Evolutionary conservation across 2,113 vertebrate species (phyloP), one percentile per base, ranked within the genome.

Genomic region (Caranx ignobilis): DNA sequence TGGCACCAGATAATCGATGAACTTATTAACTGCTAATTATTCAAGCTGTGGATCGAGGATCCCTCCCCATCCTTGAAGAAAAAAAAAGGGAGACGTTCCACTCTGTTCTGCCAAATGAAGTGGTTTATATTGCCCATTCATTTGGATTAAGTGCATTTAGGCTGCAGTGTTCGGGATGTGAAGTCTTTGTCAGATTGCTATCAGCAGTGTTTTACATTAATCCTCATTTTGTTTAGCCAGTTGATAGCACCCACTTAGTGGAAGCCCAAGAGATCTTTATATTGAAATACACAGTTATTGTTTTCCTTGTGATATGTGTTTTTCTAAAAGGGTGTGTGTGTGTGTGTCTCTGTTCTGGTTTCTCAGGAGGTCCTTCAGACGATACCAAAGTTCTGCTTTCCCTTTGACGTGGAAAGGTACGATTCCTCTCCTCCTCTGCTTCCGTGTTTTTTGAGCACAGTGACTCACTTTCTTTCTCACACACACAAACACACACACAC

Each of bases 321-420:
- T 32, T 56, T 74, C 69, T 54, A 83, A 88, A 83, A 64, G 83
- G 87, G 15, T 79, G 81, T 80, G 63, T 89, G 69, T 88, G 9
- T 92, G 77, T 95, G 3, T 84, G 13, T 74, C 75, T 89, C 81
- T 91, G 75, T 91, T 92, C 83, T 92, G 72, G 69, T 92, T 91
- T 75, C 76, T 87, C 94, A 99, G 98, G 98, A 99, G 92, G 95
- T 99, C 71, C 95, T 99, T 76, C 96, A 96, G 94, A 98, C 94
- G 0, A 92, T 99, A 90, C 97, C 97, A 66, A 99, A 97, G 96
- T 99, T 99, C 96, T 99, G 98, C 95, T 99, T 99, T 94, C 98
- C 98, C 71, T 99, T 99, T 94, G 98, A 99, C 59, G 39, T 98
- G 87, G 96, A 97, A 96, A 98, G 98, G 98, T 99, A 96, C 59